Conservation (phyloP, 2,888 invertebrate genomes). For the Autographa pulchrina region DNA sequence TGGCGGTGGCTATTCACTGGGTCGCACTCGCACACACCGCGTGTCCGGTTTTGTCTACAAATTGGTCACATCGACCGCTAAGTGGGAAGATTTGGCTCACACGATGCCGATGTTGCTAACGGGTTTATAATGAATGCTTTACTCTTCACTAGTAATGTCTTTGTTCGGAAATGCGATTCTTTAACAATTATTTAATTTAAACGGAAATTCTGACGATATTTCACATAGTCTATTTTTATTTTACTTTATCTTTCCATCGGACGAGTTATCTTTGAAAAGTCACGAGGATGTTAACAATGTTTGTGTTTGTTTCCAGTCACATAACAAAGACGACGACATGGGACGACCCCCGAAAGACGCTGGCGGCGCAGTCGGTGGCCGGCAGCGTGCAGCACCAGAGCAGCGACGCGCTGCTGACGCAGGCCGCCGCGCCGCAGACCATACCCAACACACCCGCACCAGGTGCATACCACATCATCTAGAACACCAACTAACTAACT, state of each 20-base stretch:
- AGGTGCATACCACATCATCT: conserved; percentile 67
- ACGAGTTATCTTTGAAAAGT: neutral
- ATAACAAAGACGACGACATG: conserved; percentile 96
- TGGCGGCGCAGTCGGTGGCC: conserved; percentile 90
- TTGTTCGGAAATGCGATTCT: conserved; percentile 42
- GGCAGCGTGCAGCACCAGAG: conserved; percentile 87
- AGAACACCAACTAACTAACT: conserved; percentile 16
- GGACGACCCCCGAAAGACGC: conserved; percentile 96
- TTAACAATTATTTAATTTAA: conserved; percentile 33
- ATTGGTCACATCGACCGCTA: conserved; percentile 87
- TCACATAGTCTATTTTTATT: neutral
- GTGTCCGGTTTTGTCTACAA: conserved; percentile 85
- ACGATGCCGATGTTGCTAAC: conserved; percentile 67
- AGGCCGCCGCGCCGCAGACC: conserved; percentile 81
- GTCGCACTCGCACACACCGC: conserved; percentile 76
- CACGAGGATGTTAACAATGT: conserved; percentile 23
- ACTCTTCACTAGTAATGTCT: conserved; percentile 51
- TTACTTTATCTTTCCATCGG: neutral
- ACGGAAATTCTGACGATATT: conserved; percentile 14
- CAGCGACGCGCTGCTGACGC: conserved; percentile 82
- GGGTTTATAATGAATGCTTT: conserved; percentile 64
- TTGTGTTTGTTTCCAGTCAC: conserved; percentile 90
- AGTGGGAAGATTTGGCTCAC: conserved; percentile 80
- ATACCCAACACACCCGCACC: conserved; percentile 75
- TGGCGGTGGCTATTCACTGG: conserved; percentile 76